Evolutionary conservation across 2,113 vertebrate species (phyloP), one percentile per base, ranked within the genome.

Genomic region (Cyphomyrus discorhynchus): DNA sequence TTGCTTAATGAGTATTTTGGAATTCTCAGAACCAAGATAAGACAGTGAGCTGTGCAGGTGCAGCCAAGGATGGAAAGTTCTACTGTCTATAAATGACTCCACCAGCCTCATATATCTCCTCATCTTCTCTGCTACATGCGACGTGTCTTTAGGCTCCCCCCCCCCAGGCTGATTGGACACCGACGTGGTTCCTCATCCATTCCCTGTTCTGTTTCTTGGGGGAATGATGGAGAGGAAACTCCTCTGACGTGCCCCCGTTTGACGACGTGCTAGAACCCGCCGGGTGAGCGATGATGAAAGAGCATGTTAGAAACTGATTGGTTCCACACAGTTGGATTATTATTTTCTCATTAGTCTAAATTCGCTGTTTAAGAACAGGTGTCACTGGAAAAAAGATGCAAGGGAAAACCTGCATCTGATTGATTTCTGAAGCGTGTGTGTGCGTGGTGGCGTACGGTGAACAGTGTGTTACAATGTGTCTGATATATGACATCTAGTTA

Each of bases 21-120:
- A 56, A 46, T 58, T 62, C 35, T 24, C 53, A 66, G 27, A 42
- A 35, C 31, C 52, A 45, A 87, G 86, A 88, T 88, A 88, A 88
- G 86, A n/a, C n/a, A 2, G 42, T 62, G 35, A 62, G 58, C 56
- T 62, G 35, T 50, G 53, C 39, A 88, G 86, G 53, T 88, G 86
- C 86, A 46, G 39, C 86, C 9, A 13, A 62, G n/a, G 31, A 19
- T 87, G 50, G 85, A 56, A 56, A 56, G 31, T 87, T 87, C 50
- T 87, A 50, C 13, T 56, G 85, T 53, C 85, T 87, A 53, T 91
- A 89, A 90, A 87, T 89, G 49, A 89, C 82, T 84, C 90, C 53
- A 89, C 90, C 90, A 46, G 11, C 50, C 91, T 91, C 3, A 45
- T 88, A 90, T 88, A 86, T 87, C 27, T 53, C 50, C 50, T 53